Conservation (phyloP, 2,888 invertebrate species). For the Caenorhabditis uteleia region DNA sequence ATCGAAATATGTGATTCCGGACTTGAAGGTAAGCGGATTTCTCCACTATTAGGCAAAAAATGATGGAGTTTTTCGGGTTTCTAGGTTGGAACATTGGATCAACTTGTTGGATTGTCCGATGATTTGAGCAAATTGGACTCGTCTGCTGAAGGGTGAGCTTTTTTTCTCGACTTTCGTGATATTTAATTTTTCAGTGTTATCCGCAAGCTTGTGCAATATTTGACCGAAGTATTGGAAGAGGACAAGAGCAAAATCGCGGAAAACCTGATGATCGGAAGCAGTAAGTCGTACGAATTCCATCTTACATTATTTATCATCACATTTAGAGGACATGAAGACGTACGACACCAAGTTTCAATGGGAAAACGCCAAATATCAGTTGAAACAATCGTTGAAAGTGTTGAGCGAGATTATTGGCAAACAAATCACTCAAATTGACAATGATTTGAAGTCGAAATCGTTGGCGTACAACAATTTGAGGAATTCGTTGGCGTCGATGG, state of each 20-base stretch:
- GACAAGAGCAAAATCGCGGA: conserved; percentile 94
- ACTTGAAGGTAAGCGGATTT: conserved; percentile 82
- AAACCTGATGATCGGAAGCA: conserved; percentile 94
- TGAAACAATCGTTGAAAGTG: conserved; percentile 94
- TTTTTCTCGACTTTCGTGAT: conserved; percentile 1
- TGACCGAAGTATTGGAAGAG: conserved; percentile 96
- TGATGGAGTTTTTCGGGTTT: conserved; percentile 5
- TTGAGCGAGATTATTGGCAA: conserved; percentile 98
- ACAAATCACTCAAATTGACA: conserved; percentile 93
- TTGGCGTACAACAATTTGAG: conserved; percentile 94
- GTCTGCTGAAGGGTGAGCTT: conserved; percentile 82
- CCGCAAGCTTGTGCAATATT: conserved; percentile 90
- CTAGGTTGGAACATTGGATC: conserved; percentile 97
- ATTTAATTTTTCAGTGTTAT: conserved; percentile 76
- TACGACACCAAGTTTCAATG: conserved; percentile 98
- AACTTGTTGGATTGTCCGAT: conserved; percentile 96
- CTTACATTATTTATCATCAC: conserved; percentile 15
- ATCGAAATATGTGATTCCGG: conserved; percentile 97
- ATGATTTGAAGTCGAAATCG: conserved; percentile 94
- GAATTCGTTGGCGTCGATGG: conserved; percentile 92
- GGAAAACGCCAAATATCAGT: conserved; percentile 99
- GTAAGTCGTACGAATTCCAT: conserved; percentile 77
- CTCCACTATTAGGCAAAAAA: neutral
- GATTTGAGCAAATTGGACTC: conserved; percentile 94
- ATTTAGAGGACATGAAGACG: conserved; percentile 87